These are phyloP conservation scores for Heliconius aoede DNA, from an alignment of 2,888 invertebrate genomes.

Conservation along the genomic window DNA sequence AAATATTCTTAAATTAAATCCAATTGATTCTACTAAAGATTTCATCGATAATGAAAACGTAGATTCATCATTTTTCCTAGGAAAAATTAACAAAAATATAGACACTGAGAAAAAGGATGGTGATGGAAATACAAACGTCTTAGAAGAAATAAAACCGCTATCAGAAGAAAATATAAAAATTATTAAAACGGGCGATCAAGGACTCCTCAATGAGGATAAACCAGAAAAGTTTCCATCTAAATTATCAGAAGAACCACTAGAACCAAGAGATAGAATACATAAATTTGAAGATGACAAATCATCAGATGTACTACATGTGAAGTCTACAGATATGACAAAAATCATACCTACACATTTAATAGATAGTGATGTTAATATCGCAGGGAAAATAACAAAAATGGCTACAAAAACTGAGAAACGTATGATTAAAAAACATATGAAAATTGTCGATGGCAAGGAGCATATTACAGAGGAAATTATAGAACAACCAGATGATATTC, in stretches of 20 bases:
- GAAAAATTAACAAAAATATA: neutral
- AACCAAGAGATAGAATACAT: no score
- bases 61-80: neutral
- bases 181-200: neutral
- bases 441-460: slow-evolving; percentile 84
- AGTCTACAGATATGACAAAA: neutral
- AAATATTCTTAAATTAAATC: slow-evolving; percentile 14
- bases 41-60: neutral
- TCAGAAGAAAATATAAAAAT: slow-evolving; percentile 2
- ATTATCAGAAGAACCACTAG: neutral
- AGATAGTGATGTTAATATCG: neutral
- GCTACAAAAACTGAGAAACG: slow-evolving; percentile 39
- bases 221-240: neutral
- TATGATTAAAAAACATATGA: slow-evolving; percentile 79
- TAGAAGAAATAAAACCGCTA: neutral
- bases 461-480: slow-evolving; percentile 85
- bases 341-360: neutral
- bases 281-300: neutral
- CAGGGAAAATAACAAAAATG: neutral
- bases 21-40: neutral
- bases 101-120: neutral
- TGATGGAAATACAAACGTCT: neutral
- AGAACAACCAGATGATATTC: slow-evolving; percentile 71
- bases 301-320: neutral
- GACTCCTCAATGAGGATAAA: neutral